Evolutionary conservation across 2,113 vertebrate genomes (phyloP).

Genomic region (Paracanthobrama guichenoti): DNA sequence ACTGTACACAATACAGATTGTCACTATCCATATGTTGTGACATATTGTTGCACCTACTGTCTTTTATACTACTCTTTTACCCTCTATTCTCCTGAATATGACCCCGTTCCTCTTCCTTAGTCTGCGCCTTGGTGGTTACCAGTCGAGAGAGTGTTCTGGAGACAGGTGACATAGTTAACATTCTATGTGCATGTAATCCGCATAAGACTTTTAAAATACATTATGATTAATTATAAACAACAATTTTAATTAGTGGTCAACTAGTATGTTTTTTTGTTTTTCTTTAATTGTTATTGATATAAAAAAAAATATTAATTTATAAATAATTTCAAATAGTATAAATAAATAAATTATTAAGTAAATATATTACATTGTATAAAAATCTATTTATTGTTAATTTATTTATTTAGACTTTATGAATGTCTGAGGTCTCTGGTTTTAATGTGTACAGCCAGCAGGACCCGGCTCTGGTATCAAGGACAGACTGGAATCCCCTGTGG

Average conservation of each 20-base stretch:
- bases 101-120: slow-evolving; percentile 61
- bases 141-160: slow-evolving; percentile 87
- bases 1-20: too few species aligned
- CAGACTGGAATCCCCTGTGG: slow-evolving; percentile 83
- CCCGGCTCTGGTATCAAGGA: slow-evolving; percentile 87
- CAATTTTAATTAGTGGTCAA: neutral
- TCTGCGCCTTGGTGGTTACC: slow-evolving; percentile 96
- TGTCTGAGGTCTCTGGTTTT: neutral
- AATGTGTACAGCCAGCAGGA: slow-evolving; percentile 81
- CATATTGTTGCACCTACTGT: neutral
- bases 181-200: neutral
- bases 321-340: neutral
- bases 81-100: neutral
- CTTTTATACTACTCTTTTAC: neutral
- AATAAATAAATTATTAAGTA: neutral
- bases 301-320: neutral
- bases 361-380: neutral
- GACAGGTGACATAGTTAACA: slow-evolving; percentile 79
- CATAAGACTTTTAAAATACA: neutral
- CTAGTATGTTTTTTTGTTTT: neutral
- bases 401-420: too few species aligned
- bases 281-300: neutral
- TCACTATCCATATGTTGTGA: too few species aligned
- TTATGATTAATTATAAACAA: neutral
- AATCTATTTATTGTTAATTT: too few species aligned